Evolutionary conservation across 2,797 vertebrate species (phyloP).

Genomic region (Pseudochaenichthys georgianus): DNA sequence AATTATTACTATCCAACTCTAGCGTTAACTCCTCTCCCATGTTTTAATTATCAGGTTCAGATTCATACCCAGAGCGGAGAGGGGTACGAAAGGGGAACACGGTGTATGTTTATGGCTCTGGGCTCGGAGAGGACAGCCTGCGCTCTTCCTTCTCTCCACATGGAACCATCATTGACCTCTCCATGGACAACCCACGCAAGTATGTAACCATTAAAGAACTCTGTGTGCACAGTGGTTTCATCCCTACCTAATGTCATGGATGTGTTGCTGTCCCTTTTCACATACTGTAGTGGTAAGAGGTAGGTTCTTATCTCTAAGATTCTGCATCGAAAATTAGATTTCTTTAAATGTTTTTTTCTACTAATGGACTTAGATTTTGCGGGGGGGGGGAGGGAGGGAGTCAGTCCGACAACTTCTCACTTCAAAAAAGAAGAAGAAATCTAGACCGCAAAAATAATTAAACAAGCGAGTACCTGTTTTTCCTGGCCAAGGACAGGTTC

Average conservation of each 20-base stretch:
- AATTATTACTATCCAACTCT: neutral
- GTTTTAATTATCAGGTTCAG: slow-evolving; percentile 83
- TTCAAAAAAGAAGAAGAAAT: no score
- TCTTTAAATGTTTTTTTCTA: no score
- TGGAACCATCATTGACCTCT: slow-evolving; percentile 93
- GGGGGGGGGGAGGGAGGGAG: no score
- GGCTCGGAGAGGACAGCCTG: slow-evolving; percentile 89
- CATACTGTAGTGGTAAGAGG: no score
- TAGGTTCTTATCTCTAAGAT: no score
- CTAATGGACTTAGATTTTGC: no score
- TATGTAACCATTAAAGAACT: slow-evolving; percentile 58
- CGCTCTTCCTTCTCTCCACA: slow-evolving; percentile 89
- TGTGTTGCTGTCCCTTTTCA: neutral
- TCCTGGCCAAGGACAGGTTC: no score
- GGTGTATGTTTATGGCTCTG: slow-evolving; percentile 91
- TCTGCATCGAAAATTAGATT: no score
- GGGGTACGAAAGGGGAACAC: slow-evolving; percentile 93
- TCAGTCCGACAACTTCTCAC: no score
- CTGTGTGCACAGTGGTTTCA: neutral
- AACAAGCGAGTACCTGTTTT: no score
- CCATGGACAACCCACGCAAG: slow-evolving; percentile 93
- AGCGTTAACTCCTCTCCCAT: neutral
- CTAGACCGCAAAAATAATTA: no score
- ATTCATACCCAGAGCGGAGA: slow-evolving; percentile 90
- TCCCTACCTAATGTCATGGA: slow-evolving; percentile 1